Conservation (phyloP, 2,113 vertebrate genomes). For the Cyphomyrus plagiostoma region DNA sequence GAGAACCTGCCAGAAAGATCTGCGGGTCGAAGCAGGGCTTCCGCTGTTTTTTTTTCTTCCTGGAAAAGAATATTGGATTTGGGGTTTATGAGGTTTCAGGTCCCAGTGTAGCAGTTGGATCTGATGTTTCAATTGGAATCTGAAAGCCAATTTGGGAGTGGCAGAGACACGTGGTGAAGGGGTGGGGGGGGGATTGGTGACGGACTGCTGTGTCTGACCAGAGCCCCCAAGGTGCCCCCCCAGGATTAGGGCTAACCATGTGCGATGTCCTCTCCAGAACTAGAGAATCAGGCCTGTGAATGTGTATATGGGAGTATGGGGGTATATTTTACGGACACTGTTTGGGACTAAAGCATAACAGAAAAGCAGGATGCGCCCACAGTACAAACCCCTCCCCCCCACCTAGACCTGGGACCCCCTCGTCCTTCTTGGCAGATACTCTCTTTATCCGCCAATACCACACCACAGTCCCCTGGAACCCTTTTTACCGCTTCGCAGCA, state of each 20-base stretch:
- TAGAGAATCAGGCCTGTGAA: neutral
- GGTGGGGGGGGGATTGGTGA: neutral
- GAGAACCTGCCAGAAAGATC: neutral
- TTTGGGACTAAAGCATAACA: neutral
- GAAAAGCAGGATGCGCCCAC: neutral
- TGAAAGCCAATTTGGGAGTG: conserved; percentile 7
- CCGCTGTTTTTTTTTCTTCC: neutral
- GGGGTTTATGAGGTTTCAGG: conserved; percentile 21
- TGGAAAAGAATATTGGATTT: conserved; percentile 16
- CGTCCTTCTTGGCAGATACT: neutral
- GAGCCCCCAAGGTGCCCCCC: neutral
- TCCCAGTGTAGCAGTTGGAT: conserved; percentile 1
- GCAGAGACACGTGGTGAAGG: neutral
- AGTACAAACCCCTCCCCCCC: neutral
- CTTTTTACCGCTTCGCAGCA: neutral
- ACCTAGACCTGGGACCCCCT: neutral
- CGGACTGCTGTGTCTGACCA: neutral
- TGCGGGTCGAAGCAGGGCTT: neutral
- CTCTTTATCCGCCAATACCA: neutral
- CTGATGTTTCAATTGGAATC: conserved; percentile 20
- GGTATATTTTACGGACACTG: neutral
- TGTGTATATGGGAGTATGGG: neutral
- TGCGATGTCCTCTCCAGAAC: neutral
- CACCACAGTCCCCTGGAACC: neutral
- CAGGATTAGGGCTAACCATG: neutral